These are phyloP conservation scores for Ditylenchus dipsaci DNA, from an alignment of 1,140 invertebrate species.

Conservation along the genomic window DNA sequence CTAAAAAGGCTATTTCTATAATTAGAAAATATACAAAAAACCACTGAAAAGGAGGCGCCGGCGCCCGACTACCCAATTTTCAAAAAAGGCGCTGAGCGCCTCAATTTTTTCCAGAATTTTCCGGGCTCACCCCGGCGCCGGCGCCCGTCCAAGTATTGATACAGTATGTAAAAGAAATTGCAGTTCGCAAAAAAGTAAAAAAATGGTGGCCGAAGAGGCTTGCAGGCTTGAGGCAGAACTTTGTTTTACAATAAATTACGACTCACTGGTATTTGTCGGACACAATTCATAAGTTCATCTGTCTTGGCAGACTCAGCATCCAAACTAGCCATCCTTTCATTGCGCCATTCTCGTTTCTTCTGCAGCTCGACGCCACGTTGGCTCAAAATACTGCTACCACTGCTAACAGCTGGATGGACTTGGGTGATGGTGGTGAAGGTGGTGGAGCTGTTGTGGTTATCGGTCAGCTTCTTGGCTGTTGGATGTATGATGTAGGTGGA, in stretches of 20 bases:
- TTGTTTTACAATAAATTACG: background rate
- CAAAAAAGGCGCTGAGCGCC: too few species aligned
- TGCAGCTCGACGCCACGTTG: slow-evolving; percentile 33
- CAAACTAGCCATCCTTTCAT: slow-evolving; percentile 30
- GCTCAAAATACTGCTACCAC: background rate
- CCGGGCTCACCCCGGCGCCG: too few species aligned
- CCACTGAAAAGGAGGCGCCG: too few species aligned
- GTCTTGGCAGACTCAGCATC: slow-evolving; percentile 28
- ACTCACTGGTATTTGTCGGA: slow-evolving; percentile 18
- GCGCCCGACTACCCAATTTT: too few species aligned
- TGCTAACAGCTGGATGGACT: background rate
- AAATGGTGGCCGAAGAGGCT: too few species aligned
- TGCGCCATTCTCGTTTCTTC: slow-evolving; percentile 35
- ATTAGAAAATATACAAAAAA: too few species aligned
- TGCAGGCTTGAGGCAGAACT: too few species aligned
- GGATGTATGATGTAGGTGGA: background rate
- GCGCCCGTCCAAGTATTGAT: too few species aligned
- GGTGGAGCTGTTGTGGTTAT: background rate
- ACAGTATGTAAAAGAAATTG: too few species aligned
- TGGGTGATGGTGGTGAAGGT: slow-evolving; percentile 11
- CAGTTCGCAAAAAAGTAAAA: too few species aligned
- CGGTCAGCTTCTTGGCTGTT: background rate
- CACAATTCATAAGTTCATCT: slow-evolving; percentile 33
- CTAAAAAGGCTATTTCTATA: too few species aligned
- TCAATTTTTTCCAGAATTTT: too few species aligned